Evolutionary conservation across 2,113 vertebrate species (phyloP).

Genomic region (Vidua chalybeata): DNA sequence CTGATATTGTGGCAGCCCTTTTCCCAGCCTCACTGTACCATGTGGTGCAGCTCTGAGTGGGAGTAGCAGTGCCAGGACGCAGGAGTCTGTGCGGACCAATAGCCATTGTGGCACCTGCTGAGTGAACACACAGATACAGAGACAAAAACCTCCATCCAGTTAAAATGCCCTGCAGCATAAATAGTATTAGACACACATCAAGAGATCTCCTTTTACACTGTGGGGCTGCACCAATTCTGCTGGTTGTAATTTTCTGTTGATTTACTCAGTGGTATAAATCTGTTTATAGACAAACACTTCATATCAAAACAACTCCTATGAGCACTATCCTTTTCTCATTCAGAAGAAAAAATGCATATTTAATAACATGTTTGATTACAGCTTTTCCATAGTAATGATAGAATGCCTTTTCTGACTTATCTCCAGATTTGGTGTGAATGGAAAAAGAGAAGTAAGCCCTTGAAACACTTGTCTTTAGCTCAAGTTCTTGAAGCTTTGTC

Average conservation of each 20-base stretch:
- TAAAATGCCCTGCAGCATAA: not conserved
- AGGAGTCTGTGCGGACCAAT: not conserved
- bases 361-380: not conserved
- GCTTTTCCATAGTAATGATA: not conserved
- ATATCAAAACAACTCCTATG: not conserved
- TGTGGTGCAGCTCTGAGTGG: not conserved
- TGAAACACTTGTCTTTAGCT: not conserved
- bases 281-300: not conserved
- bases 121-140: not conserved
- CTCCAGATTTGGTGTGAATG: not conserved
- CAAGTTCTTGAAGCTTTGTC: not conserved
- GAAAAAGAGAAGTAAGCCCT: not conserved
- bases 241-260: not conserved
- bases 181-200: not conserved
- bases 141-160: not conserved
- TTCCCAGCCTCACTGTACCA: rapidly evolving
- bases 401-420: not conserved
- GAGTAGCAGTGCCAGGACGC: not conserved
- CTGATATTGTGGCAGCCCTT: not conserved
- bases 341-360: not conserved
- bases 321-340: not conserved
- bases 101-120: not conserved
- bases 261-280: not conserved
- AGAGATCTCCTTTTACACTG: not conserved
- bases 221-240: not conserved